Evolutionary conservation across 2,888 invertebrate species (phyloP).

Genomic region (Acrobasis repandana): DNA sequence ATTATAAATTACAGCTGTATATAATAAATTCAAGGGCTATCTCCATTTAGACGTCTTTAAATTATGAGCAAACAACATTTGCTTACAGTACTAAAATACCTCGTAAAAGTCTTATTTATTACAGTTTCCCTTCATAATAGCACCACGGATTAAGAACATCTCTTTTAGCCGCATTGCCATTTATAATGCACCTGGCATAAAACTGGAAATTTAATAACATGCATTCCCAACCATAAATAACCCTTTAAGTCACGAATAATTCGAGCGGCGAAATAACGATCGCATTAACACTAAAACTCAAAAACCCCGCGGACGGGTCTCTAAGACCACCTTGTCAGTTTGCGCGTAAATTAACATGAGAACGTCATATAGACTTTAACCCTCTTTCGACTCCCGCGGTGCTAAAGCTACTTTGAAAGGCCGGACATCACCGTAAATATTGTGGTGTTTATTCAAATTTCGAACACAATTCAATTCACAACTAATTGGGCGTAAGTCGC

Average conservation of each 20-base stretch:
- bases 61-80: background rate
- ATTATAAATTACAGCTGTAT: no score
- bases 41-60: no score
- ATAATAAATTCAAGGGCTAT: no score
- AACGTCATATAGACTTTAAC: conserved; percentile 75
- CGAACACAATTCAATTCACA: conserved; percentile 80
- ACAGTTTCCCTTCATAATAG: background rate
- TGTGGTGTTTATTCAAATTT: conserved; percentile 80
- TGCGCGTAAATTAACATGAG: conserved; percentile 70
- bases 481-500: conserved; percentile 81
- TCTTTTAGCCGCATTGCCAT: conserved; percentile 4
- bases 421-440: conserved; percentile 81
- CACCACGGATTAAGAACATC: conserved; percentile 2
- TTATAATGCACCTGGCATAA: conserved; percentile 11
- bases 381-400: conserved; percentile 71
- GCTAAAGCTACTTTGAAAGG: conserved; percentile 64
- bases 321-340: conserved; percentile 73
- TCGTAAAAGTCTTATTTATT: conserved; percentile 5
- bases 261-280: conserved; percentile 52
- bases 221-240: conserved; percentile 39
- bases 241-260: conserved; percentile 53
- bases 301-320: conserved; percentile 52
- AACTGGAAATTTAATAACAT: conserved; percentile 18
- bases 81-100: background rate
- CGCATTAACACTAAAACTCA: conserved; percentile 76